Evolutionary conservation across 2,888 invertebrate species (phyloP).

Genomic region (Perdita meconis): DNA sequence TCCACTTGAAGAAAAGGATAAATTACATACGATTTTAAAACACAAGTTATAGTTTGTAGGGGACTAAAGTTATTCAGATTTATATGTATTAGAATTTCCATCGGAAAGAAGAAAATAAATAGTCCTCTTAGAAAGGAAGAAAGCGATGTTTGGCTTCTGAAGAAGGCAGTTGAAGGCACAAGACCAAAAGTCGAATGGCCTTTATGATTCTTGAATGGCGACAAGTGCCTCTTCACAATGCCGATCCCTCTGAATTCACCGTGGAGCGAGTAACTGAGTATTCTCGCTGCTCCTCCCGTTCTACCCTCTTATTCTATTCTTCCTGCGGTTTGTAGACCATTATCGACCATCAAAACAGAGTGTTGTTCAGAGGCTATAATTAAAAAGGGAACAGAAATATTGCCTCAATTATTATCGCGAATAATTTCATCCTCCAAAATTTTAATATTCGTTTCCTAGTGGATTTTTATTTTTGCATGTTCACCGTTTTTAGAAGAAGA

Average conservation of each 20-base stretch:
- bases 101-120: conserved; percentile 6
- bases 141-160: conserved; percentile 20
- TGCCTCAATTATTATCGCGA: too few relatives aligned
- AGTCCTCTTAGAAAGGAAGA: conserved; percentile 6
- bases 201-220: conserved; percentile 58
- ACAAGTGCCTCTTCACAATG: conserved; percentile 60
- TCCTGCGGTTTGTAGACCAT: conserved; percentile 1
- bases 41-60: not conserved
- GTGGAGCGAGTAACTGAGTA: conserved; percentile 5
- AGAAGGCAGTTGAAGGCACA: conserved; percentile 33
- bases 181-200: conserved; percentile 35
- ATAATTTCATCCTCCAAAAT: too few relatives aligned
- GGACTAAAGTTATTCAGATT: not conserved
- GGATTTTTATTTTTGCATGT: too few relatives aligned
- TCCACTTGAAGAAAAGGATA: too few relatives aligned
- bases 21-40: not conserved
- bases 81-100: conserved; percentile 13
- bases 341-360: not conserved
- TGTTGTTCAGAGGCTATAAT: not conserved
- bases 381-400: not conserved
- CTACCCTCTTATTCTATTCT: conserved; percentile 32
- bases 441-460: too few relatives aligned
- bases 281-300: conserved; percentile 17
- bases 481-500: too few relatives aligned
- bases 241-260: conserved; percentile 10